Evolutionary conservation across 1,140 invertebrate species (phyloP), one percentile per base, ranked within the genome.

Genomic region (Calephelis nemesis): DNA sequence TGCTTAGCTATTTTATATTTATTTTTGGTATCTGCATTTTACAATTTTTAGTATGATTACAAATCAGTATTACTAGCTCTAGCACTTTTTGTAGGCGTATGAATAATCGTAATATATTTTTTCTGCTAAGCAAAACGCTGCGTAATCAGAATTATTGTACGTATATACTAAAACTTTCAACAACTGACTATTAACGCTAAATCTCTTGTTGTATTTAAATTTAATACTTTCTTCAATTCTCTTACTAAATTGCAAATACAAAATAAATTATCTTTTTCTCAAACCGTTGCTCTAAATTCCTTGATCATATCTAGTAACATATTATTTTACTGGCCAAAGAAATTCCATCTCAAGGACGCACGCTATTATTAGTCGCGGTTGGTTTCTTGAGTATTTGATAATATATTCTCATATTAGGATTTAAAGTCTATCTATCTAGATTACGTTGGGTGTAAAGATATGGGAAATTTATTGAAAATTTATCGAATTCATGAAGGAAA

Each of bases 381-480:
- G 6, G 30, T 15, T 15, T 15, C 60, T 8, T 6, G 12, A 15
- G 7, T 62, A 15, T 11, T 47, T 47, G 13, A 30, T 63, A 15
- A 19, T 19, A 48, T 63, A 63, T 47, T 47, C 11, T 30, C 47
- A 63, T 63, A 63, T 49, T 47, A 63, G 45, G 13, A 49, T 19
- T 63, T 63, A 48, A 63, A 47, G 9, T 47, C 42, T 45, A 45
- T 48, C 62, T 47, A 47, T 47, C 42, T 15, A 48, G 47, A 63
- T 48, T 48, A 30, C 52, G 65, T 58, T 47, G 13, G 19, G 64
- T 42, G 48, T 65, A 65, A 66, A 54, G 65, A 58, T 66, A 66
- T 66, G 52, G 52, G 65, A 47, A 66, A 58, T 66, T 66, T 66
- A 66, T 66, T 66, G 65, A 60, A 66, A 66, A 66, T 66, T 66